Base-by-base conservation (phyloP, 2,888 invertebrate genomes). In the Drosophila nr. perissopoda region DNA sequence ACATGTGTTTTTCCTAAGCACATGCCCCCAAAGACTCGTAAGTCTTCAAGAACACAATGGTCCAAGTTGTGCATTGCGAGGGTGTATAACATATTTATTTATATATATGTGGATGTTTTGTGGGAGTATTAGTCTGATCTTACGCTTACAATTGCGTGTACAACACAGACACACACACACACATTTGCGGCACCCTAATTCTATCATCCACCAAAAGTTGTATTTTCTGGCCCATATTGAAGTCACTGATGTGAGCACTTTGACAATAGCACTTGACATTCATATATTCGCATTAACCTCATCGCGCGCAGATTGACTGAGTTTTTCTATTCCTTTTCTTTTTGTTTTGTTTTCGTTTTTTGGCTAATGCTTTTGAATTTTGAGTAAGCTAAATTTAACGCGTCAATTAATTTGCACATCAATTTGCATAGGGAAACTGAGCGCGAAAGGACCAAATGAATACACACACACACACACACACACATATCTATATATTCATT, bases 251-350 rank as follows among this genome's bases (percentile, higher is more conserved):
- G 88, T 87, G 82, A 78, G 66, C 68, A 71, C 57, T 76, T 69
- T 72, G 60, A 72, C 80, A 76, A 82, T 78, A 80, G 67, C 76
- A 88, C 83, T 88, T 90, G 83, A 88, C 90, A 88, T 87, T 25
- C 13, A 45, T 25, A 8, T 45, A 45, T 45, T 74, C 75, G 69
- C 65, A 76, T 76, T 73, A 64, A 59, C 70, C 78, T 72, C 73
- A 60, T 51, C 68, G 57, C 68, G 48, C 25, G 33, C 42, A 31
- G 67, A 67, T 67, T 76, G 67, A 64, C 60, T 56, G 60, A n/a
- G 42, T 54, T 80, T 68, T 45, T 45, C 21, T 13, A 7, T 25
- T 21, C 18, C 27, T 36, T 53, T 58, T 58, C 62, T 67, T 59
- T 67, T 42, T 33, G 45, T 52, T 2, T 42, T 48, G 21, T 45